Evolutionary conservation across 2,888 invertebrate genomes (phyloP).

Genomic region (Cepaea hortensis): DNA sequence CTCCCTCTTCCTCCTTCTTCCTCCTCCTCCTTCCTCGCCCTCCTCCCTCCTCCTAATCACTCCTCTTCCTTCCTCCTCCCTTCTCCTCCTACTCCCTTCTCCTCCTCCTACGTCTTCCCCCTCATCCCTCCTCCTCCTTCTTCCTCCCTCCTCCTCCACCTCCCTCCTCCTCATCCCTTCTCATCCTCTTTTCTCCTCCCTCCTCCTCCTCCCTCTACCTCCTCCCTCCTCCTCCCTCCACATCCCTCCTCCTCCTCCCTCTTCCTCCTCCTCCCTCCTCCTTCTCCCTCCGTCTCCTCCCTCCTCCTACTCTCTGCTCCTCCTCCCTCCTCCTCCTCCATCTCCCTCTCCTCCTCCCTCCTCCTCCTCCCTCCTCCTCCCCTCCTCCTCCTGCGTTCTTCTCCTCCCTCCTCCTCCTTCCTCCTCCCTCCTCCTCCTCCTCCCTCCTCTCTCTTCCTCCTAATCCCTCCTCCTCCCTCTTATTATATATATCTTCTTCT

Average conservation of each 20-base stretch:
- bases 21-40: too few relatives aligned
- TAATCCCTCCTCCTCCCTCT: too few relatives aligned
- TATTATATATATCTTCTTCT: too few relatives aligned
- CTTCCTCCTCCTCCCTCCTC: too few relatives aligned
- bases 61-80: too few relatives aligned
- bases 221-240: not conserved
- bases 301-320: not conserved
- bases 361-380: not conserved
- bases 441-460: not conserved
- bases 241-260: too few relatives aligned
- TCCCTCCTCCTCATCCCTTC: not conserved
- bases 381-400: too few relatives aligned
- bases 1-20: too few relatives aligned
- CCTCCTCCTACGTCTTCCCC: not conserved
- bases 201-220: not conserved
- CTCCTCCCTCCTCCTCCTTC: not conserved
- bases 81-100: too few relatives aligned
- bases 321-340: not conserved
- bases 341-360: not conserved
- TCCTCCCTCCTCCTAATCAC: too few relatives aligned
- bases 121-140: not conserved
- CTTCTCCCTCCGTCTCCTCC: too few relatives aligned
- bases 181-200: too few relatives aligned
- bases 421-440: not conserved
- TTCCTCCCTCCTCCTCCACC: not conserved